Conservation (phyloP, 2,113 vertebrate species). For the Brachirus orientalis region DNA sequence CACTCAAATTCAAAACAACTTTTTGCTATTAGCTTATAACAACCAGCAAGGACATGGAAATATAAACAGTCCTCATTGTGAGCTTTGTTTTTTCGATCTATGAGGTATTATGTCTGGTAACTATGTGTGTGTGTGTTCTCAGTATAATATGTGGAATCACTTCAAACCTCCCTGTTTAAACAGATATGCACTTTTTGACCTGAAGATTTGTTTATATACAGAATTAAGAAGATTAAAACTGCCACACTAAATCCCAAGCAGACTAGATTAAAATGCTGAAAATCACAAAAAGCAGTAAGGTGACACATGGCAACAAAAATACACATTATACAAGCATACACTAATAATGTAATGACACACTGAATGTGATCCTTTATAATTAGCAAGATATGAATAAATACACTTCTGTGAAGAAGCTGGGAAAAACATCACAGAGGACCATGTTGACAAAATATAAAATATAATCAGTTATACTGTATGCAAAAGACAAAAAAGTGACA, state of each 20-base stretch:
- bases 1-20: background rate
- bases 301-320: background rate
- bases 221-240: constrained; percentile 44
- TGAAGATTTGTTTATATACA: constrained; percentile 35
- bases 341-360: background rate
- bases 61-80: constrained; percentile 24
- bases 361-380: too few relatives aligned
- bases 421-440: too few relatives aligned
- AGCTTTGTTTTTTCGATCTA: background rate
- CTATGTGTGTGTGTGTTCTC: constrained; percentile 1
- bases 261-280: constrained; percentile 13
- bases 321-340: background rate
- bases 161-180: constrained; percentile 11
- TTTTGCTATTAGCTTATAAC: constrained; percentile 35
- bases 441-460: too few relatives aligned
- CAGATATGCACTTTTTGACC: constrained; percentile 38
- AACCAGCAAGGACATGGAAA: constrained; percentile 6
- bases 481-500: too few relatives aligned
- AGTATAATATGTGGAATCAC: too few relatives aligned
- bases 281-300: background rate
- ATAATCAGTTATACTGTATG: too few relatives aligned
- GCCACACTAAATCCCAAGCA: constrained; percentile 18
- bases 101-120: background rate
- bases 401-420: too few relatives aligned
- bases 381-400: too few relatives aligned